phyloP scores from a whole-genome alignment of 2,113 vertebrate genomes.

The Mystacornis crossleyi region DNA sequence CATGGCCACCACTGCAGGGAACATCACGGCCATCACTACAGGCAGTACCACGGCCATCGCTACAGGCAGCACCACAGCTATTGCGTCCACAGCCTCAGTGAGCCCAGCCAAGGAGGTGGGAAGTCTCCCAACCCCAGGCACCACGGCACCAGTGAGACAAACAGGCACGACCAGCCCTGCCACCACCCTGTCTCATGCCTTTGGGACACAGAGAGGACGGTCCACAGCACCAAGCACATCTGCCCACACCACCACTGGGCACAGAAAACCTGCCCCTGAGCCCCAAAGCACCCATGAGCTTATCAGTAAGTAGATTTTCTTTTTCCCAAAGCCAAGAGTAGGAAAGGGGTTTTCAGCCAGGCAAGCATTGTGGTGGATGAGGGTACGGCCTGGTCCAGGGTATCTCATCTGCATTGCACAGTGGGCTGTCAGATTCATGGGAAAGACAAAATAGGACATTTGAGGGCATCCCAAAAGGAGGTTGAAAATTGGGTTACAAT shows the following conservation, averaged over 20 bases:
- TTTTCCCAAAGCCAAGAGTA: not conserved
- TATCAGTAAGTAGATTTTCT: slow-evolving; percentile 11
- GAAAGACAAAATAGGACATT: not conserved
- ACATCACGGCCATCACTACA: accelerated
- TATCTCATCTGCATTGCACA: accelerated
- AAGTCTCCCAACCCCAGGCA: not conserved
- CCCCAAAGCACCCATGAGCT: not conserved
- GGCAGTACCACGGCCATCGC: accelerated
- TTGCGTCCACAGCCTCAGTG: not conserved
- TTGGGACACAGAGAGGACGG: not conserved
- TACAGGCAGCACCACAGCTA: accelerated
- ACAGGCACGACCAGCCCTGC: not conserved
- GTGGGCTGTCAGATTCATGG: not conserved
- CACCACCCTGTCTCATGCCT: not conserved
- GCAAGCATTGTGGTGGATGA: not conserved
- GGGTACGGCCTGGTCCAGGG: accelerated
- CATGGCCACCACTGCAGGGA: accelerated
- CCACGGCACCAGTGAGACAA: accelerated
- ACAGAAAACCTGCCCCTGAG: not conserved
- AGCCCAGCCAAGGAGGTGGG: accelerated
- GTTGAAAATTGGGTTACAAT: not conserved
- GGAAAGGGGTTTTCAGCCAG: not conserved
- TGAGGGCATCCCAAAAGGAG: not conserved
- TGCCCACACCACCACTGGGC: not conserved
- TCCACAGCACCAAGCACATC: not conserved